Evolutionary conservation across 2,888 invertebrate genomes (phyloP).

Genomic region (Agriopis aurantiaria): DNA sequence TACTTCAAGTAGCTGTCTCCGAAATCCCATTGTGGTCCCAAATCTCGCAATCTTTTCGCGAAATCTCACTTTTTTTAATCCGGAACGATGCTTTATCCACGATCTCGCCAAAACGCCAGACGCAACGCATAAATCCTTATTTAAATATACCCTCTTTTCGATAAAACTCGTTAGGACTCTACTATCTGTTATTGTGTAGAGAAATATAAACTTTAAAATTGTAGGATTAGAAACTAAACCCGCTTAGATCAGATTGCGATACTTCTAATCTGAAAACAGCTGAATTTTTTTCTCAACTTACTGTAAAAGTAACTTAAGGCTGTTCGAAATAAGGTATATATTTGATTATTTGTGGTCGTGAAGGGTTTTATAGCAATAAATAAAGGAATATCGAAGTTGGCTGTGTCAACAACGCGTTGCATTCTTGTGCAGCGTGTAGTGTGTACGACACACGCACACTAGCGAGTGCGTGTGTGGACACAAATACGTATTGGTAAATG

Average conservation of each 20-base stretch:
- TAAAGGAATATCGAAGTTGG: constrained; percentile 86
- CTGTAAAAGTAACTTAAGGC: constrained; percentile 40
- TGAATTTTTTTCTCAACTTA: constrained; percentile 46
- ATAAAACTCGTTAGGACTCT: constrained; percentile 54
- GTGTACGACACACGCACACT: constrained; percentile 72
- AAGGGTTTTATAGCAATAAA: constrained; percentile 85
- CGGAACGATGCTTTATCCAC: constrained; percentile 77
- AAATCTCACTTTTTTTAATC: constrained; percentile 72
- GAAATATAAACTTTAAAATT: constrained; percentile 51
- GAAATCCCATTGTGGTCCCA: constrained; percentile 65
- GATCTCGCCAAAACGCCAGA: constrained; percentile 85
- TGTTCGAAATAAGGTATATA: constrained; percentile 35
- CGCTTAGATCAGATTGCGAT: constrained; percentile 44
- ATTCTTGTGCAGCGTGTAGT: constrained; percentile 77
- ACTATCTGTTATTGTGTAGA: constrained; percentile 38
- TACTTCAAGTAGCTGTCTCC: constrained; percentile 59
- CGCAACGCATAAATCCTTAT: constrained; percentile 85
- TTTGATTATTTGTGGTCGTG: constrained; percentile 41
- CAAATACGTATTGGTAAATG: constrained; percentile 85
- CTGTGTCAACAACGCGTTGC: constrained; percentile 86
- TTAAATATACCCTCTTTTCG: constrained; percentile 78
- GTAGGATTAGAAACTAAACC: constrained; percentile 52
- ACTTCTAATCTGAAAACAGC: constrained; percentile 48
- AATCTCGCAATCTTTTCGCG: constrained; percentile 66
- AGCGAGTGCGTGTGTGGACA: constrained; percentile 68